Conservation (phyloP, 1,140 invertebrate genomes). For the Nasonia longicornis region DNA sequence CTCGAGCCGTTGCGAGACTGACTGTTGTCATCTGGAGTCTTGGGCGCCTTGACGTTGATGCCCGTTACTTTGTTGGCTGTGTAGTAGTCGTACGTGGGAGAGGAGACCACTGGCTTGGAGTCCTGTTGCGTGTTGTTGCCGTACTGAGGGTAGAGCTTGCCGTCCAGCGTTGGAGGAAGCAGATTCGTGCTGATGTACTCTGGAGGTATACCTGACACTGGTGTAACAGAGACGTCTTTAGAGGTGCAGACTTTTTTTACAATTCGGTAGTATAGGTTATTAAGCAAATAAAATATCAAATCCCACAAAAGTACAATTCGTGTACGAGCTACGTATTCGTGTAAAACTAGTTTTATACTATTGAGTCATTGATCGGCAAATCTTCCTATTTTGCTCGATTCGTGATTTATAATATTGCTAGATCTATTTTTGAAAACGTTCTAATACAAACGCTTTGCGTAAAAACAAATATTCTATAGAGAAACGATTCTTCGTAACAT, state of each 20-base stretch:
- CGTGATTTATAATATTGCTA: neutral
- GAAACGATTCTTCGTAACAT: neutral
- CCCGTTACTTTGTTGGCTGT: conserved; percentile 57
- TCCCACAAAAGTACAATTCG: neutral
- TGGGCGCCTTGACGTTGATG: conserved; percentile 71
- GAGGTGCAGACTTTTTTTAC: neutral
- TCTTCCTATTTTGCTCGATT: neutral
- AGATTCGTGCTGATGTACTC: conserved; percentile 67
- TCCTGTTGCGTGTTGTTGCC: conserved; percentile 57
- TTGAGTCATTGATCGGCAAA: neutral
- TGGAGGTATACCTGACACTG: conserved; percentile 65
- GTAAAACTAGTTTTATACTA: conserved; percentile 7
- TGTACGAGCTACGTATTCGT: conserved; percentile 4
- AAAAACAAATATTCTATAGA: neutral
- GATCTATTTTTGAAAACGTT: neutral
- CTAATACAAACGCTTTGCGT: neutral
- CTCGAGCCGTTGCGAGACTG: conserved; percentile 41
- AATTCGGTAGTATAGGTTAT: neutral
- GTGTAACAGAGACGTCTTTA: neutral
- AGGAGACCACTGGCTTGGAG: conserved; percentile 62
- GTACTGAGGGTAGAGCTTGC: conserved; percentile 64
- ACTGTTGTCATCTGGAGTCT: conserved; percentile 67
- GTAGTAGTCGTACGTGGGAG: conserved; percentile 67
- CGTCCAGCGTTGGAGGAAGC: conserved; percentile 64
- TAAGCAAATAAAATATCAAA: conserved; percentile 13